These are phyloP conservation scores for Zosterops pallidus DNA, from an alignment of 2,113 vertebrate genomes.

Conservation along the genomic window DNA sequence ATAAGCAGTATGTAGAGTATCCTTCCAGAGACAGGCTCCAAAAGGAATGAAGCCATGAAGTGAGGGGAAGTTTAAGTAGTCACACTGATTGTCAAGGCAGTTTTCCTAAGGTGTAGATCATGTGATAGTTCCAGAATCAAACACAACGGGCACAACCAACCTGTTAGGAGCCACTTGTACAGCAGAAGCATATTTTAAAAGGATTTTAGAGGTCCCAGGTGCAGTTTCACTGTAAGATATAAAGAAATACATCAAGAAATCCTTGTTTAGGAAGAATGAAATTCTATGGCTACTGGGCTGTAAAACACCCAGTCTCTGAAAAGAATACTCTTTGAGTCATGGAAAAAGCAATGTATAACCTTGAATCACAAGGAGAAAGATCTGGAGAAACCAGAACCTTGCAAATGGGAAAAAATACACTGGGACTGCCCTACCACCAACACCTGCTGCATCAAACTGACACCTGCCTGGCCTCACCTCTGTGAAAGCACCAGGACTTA, in stretches of 20 bases:
- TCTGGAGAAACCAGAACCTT: neutral
- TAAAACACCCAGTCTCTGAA: neutral
- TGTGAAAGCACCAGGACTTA: neutral
- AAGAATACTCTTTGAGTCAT: neutral
- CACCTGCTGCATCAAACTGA: neutral
- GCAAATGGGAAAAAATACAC: neutral
- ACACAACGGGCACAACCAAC: neutral
- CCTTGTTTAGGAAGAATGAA: neutral
- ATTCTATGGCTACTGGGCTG: neutral
- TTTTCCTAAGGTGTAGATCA: neutral
- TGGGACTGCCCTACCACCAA: neutral
- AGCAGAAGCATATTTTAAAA: neutral
- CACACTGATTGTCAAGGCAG: neutral
- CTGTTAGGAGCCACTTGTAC: accelerated
- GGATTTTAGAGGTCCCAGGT: neutral
- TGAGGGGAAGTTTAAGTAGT: neutral
- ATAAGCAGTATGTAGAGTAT: neutral
- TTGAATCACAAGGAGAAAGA: neutral
- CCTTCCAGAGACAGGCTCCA: neutral
- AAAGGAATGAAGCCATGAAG: neutral
- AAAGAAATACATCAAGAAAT: neutral
- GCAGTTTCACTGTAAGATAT: neutral
- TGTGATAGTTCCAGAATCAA: neutral
- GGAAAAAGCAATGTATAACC: neutral
- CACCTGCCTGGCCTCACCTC: neutral